A percentile compares a stretch with the other conserved stretches of the same genome.
Evolutionary conservation across 2,888 invertebrate species (phyloP).

Genomic region (Tetrapedia diversipes): DNA sequence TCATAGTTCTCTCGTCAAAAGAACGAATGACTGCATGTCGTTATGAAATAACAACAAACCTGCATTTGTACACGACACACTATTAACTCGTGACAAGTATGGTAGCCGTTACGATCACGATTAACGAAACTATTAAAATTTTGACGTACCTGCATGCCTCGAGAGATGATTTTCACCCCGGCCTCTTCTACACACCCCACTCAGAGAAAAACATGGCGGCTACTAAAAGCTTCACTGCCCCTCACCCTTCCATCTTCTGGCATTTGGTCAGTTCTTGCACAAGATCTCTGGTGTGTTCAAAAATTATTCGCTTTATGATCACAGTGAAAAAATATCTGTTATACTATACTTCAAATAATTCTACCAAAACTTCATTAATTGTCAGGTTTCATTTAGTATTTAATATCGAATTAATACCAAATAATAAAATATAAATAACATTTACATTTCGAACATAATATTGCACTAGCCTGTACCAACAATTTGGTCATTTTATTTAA

Average conservation of each 20-base stretch:
- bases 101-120: neutral
- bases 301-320: too few species aligned
- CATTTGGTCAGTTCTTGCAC: slow-evolving; percentile 41
- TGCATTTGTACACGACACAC: neutral
- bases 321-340: too few species aligned
- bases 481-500: neutral
- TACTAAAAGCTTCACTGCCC: slow-evolving; percentile 74
- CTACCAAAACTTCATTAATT: too few species aligned
- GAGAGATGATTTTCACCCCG: slow-evolving; percentile 83
- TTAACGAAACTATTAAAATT: slow-evolving; percentile 31
- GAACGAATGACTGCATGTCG: slow-evolving; percentile 69
- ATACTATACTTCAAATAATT: too few species aligned
- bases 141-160: slow-evolving; percentile 81
- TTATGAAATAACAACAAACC: slow-evolving; percentile 72
- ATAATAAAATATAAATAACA: neutral
- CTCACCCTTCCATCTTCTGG: slow-evolving; percentile 47
- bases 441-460: too few species aligned
- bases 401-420: neutral
- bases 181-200: slow-evolving; percentile 86
- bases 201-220: slow-evolving; percentile 91
- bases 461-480: too few species aligned
- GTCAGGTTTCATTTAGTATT: neutral
- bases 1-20: slow-evolving; percentile 71
- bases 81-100: slow-evolving; percentile 11
- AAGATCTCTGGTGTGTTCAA: slow-evolving; percentile 32